Conservation (phyloP, 2,888 invertebrate species). For the Geotrupes spiniger region DNA sequence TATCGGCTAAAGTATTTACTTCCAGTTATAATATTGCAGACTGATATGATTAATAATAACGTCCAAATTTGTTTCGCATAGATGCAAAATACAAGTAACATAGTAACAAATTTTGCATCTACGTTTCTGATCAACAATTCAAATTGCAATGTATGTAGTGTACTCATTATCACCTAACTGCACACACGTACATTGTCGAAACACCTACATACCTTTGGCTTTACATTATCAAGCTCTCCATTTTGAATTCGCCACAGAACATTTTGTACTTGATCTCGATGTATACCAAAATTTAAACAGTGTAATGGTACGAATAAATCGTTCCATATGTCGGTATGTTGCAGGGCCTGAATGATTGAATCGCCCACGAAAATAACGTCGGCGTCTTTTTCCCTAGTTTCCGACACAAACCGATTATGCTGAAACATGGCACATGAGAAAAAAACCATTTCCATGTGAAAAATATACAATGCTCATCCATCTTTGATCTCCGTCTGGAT, state of each 20-base stretch:
- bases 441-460: too few relatives aligned
- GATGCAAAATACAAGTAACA: too few relatives aligned
- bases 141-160: too few relatives aligned
- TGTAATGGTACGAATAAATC: conserved; percentile 89
- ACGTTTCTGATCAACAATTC: too few relatives aligned
- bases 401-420: conserved; percentile 82
- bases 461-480: conserved; percentile 73
- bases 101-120: too few relatives aligned
- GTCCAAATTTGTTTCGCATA: too few relatives aligned
- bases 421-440: conserved; percentile 47
- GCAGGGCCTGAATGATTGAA: conserved; percentile 78
- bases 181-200: too few relatives aligned
- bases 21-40: too few relatives aligned
- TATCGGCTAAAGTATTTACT: too few relatives aligned
- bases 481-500: conserved; percentile 79
- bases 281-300: conserved; percentile 87
- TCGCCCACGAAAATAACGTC: conserved; percentile 92
- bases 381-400: conserved; percentile 86
- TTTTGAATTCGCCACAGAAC: conserved; percentile 87
- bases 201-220: too few relatives aligned
- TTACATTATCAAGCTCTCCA: conserved; percentile 85
- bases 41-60: too few relatives aligned
- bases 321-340: conserved; percentile 84
- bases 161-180: too few relatives aligned
- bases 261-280: conserved; percentile 84